Evolutionary conservation across 2,797 vertebrate genomes (phyloP), one percentile per base, ranked within the genome.

Genomic region (Lithobates pipiens): DNA sequence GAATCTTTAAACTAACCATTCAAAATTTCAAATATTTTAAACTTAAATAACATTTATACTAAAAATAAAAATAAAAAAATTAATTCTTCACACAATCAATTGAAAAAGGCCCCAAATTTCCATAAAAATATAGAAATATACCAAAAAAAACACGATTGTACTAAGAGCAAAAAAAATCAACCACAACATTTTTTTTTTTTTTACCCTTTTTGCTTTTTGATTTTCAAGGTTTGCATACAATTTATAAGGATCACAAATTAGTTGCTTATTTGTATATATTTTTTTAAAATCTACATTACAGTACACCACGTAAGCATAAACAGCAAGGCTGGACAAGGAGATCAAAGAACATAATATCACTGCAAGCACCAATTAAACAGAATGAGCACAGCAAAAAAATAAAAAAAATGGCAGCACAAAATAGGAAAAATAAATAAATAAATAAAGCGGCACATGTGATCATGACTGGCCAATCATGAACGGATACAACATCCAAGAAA

Each of bases 381-480:
- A 94, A 94, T 94, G 94, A 95, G 93, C 94, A 95, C 93, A 94
- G 93, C 93, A 95, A 94, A 54, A 93, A 92, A 94, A 44, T 9
- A 46, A 46, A 94, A n/a, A 93, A 73, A 39, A 39, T 94, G 94
- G 94, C 94, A 95, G 93, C 94, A 95, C 94, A 94, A 91, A 93
- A 92, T 94, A 86, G 93, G 13, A 67, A 63, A 80, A 69, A 70
- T 29, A 71, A 29, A 63, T n/a, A 70, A 77, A 93, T 36, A 36
- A 36, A 36, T 36, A 94, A 39, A 39, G 39, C 95, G 93, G 93
- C 94, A 95, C 94, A 94, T 94, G 94, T 95, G 95, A 95, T 95
- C 93, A 95, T 95, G 94, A 95, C 93, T 95, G 95, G 94, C 93
- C 94, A 95, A 95, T 93, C 94, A 95, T 95, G 92, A 93, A 95